Evolutionary conservation across 1,140 invertebrate genomes (phyloP).

Genomic region (Neodiprion virginianus): DNA sequence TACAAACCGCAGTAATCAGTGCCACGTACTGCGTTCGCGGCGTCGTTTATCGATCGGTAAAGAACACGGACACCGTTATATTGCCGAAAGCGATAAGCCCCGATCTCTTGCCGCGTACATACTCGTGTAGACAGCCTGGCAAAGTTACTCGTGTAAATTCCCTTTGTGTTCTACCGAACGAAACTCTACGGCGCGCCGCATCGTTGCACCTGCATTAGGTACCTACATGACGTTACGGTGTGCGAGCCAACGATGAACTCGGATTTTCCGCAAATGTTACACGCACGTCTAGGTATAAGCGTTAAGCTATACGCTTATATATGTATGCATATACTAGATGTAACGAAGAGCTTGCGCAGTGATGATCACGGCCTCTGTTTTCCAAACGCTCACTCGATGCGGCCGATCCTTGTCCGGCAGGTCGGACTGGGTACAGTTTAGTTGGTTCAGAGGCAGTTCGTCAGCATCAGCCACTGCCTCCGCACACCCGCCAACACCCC

Average conservation of each 20-base stretch:
- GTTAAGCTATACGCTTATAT: neutral
- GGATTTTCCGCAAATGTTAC: too few relatives aligned
- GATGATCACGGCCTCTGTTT: neutral
- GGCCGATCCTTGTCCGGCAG: neutral
- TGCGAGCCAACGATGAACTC: too few relatives aligned
- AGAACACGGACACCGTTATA: neutral
- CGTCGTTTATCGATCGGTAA: neutral
- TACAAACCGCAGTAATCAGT: neutral
- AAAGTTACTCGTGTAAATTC: too few relatives aligned
- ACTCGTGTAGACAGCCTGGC: too few relatives aligned
- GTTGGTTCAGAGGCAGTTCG: constrained; percentile 45
- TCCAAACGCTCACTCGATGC: neutral
- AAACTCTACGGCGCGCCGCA: too few relatives aligned
- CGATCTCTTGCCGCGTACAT: too few relatives aligned
- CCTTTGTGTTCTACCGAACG: too few relatives aligned
- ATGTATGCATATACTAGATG: neutral
- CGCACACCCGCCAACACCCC: neutral
- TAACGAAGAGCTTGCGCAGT: neutral
- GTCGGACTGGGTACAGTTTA: constrained; percentile 6
- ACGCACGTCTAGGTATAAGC: too few relatives aligned
- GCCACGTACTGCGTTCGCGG: neutral
- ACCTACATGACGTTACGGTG: too few relatives aligned
- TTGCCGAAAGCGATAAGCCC: too few relatives aligned
- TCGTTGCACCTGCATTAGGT: too few relatives aligned
- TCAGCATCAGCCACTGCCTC: constrained; percentile 31